Evolutionary conservation across 2,888 invertebrate species (phyloP), one percentile per base, ranked within the genome.

Genomic region (Stegophylla sp.): DNA sequence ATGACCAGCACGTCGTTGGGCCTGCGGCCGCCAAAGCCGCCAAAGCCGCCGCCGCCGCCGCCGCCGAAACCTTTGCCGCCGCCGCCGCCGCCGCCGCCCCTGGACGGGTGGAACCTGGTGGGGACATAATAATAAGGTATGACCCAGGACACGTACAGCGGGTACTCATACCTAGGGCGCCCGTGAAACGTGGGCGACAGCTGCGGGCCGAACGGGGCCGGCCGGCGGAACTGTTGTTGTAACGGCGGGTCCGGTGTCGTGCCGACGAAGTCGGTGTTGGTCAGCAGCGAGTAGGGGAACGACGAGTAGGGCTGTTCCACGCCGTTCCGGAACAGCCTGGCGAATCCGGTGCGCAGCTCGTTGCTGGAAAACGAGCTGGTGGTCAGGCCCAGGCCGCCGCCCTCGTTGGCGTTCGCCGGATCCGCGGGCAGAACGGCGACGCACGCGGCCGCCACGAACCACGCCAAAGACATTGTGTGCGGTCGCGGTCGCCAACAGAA

Each of bases 121-220:
- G 79, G 61, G 28, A 71, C 34, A 71, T 67, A 71, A 51, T 61
- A 69, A 63, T 71, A 79, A 79, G 71, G 79, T 51, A 79, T 61
- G 48, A 63, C 9, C 79, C 71, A 63, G 20, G 79, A 79, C 41
- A 48, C 61, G 41, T 17, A 20, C 51, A 51, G 61, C 61, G 41
- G 34, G 7, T 3, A 61, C 71, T 71, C 71, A 61, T 79, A 79
- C 79, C 71, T 79, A 10, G 79, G 71, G 1, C 79, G 79, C 23
- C 5, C 0, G 17, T 48, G 45, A 34, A 20, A 79, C 34, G 79
- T 48, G 28, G 43, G 1, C 26, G 51, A 17, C 41, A 76, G 23
- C 5, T 10, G n/a, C 1, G 69, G 48, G 51, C 51, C 61, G 13
- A 69, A 69, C 34, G 79, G 71, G 0, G 48, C 26, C 3, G 69